Conservation (phyloP, 1,140 invertebrate genomes). For the Drosophila rufa region DNA sequence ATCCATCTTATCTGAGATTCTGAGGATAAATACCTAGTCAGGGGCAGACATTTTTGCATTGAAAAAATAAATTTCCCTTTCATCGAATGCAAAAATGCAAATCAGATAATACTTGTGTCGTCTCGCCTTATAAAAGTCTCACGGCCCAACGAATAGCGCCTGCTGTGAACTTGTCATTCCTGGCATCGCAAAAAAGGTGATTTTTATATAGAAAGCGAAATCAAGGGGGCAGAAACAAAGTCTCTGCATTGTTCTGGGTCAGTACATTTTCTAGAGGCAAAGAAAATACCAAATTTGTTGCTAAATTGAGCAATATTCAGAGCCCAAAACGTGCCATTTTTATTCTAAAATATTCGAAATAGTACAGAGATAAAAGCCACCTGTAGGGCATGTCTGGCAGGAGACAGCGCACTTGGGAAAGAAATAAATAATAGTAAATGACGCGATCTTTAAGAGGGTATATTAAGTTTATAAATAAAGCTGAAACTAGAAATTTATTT, state of each 20-base stretch:
- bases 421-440: slow-evolving; percentile 3
- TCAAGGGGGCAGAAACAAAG: slow-evolving; percentile 10
- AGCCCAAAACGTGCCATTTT: slow-evolving; percentile 3
- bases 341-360: not conserved
- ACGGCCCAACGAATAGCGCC: slow-evolving; percentile 16
- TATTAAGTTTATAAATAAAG: not conserved
- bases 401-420: slow-evolving; percentile 16
- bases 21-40: slow-evolving; percentile 5
- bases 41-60: slow-evolving; percentile 20
- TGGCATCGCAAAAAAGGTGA: slow-evolving; percentile 32
- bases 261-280: slow-evolving; percentile 13
- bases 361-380: slow-evolving; percentile 8
- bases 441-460: not conserved
- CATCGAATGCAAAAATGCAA: slow-evolving; percentile 39
- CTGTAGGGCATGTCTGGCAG: slow-evolving; percentile 15
- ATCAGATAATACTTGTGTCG: slow-evolving; percentile 9
- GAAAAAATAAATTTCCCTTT: slow-evolving; percentile 62
- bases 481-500: not conserved
- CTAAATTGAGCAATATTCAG: slow-evolving; percentile 35
- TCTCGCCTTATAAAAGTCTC: slow-evolving; percentile 47
- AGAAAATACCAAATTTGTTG: slow-evolving; percentile 12
- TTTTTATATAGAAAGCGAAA: slow-evolving; percentile 40
- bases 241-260: slow-evolving; percentile 32
- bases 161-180: slow-evolving; percentile 64
- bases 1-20: not conserved